Conservation (phyloP, 92 coral and sea anemone genomes). For the Porites cylindrica region DNA sequence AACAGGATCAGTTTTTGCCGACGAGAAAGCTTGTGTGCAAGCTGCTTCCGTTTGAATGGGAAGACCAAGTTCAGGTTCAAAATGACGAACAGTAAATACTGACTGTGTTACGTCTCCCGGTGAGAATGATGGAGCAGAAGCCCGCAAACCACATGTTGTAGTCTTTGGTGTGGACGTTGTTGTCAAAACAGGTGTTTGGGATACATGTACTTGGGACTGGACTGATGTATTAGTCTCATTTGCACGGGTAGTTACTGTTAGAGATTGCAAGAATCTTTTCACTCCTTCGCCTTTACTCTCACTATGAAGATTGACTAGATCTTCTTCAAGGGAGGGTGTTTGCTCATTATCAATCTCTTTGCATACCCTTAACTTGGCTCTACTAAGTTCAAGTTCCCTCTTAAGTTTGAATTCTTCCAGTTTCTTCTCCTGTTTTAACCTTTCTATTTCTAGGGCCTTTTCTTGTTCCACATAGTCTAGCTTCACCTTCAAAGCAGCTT, state of each 20-base stretch:
- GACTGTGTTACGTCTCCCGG: constrained; percentile 11
- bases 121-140: constrained; percentile 5
- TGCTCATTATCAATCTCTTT: background rate
- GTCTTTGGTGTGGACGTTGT: background rate
- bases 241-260: constrained; percentile 11
- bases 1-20: background rate
- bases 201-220: background rate
- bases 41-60: constrained; percentile 8
- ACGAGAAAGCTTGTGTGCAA: background rate
- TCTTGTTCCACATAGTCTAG: too few species aligned
- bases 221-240: background rate
- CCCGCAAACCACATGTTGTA: background rate
- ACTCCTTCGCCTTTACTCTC: constrained; percentile 14
- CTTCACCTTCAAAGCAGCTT: too few species aligned
- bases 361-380: too few species aligned
- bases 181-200: background rate
- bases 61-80: constrained; percentile 1
- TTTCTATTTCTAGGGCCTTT: too few species aligned
- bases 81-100: constrained; percentile 17
- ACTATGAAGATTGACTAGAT: background rate
- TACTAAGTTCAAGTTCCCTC: background rate
- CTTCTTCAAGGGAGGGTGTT: background rate
- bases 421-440: too few species aligned
- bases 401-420: too few species aligned
- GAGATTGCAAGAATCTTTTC: constrained; percentile 3